A percentile compares a stretch with the other conserved stretches of the same genome.
Conservation (phyloP, 2,113 vertebrate species). For the Trematomus loennbergii region DNA sequence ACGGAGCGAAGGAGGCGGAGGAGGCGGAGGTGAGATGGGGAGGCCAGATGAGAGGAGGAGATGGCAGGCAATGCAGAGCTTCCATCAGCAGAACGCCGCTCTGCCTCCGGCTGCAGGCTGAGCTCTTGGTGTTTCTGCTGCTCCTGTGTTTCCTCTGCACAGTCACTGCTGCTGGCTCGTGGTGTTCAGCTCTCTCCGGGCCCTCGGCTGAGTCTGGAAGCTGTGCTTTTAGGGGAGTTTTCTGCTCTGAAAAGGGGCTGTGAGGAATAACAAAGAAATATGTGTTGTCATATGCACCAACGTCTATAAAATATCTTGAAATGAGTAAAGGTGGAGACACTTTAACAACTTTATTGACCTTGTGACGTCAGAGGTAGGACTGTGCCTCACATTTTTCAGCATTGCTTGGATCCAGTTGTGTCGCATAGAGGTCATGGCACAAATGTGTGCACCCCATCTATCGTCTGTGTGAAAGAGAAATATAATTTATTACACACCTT, state of each 20-base stretch:
- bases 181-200: slow-evolving; percentile 67
- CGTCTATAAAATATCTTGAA: neutral
- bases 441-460: slow-evolving; percentile 91
- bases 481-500: neutral
- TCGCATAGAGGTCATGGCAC: slow-evolving; percentile 92
- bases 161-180: slow-evolving; percentile 87
- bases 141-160: slow-evolving; percentile 87
- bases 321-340: neutral
- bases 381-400: slow-evolving; percentile 90
- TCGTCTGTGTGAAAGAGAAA: slow-evolving; percentile 82
- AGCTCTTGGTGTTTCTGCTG: slow-evolving; percentile 81
- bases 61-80: slow-evolving; percentile 34
- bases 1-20: neutral
- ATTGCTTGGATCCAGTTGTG: slow-evolving; percentile 95
- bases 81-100: slow-evolving; percentile 32
- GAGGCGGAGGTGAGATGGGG: slow-evolving; percentile 17
- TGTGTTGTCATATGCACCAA: neutral
- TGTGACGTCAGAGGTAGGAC: slow-evolving; percentile 84
- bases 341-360: slow-evolving; percentile 78
- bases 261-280: neutral
- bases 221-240: slow-evolving; percentile 39
- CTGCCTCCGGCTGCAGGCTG: slow-evolving; percentile 13
- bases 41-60: slow-evolving; percentile 13
- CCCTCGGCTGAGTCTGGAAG: neutral
- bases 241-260: slow-evolving; percentile 85